Percentiles rank a stretch among this genome's conserved stretches.
These are phyloP conservation scores for Parasteatoda tepidariorum DNA, from an alignment of 1,140 invertebrate genomes.

Conservation along the genomic window DNA sequence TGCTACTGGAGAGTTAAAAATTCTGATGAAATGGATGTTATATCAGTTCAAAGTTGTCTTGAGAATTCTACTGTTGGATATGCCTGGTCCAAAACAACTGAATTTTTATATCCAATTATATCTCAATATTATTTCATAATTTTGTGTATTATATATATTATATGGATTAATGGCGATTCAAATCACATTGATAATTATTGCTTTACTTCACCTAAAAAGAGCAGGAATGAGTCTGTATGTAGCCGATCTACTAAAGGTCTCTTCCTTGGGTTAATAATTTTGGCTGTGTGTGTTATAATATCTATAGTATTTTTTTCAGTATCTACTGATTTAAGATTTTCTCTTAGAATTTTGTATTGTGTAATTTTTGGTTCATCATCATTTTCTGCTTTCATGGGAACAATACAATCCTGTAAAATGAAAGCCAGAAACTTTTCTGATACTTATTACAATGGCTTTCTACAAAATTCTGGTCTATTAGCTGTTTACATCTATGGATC, in stretches of 20 bases:
- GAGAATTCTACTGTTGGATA: conserved; percentile 74
- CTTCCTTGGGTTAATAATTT: conserved; percentile 74
- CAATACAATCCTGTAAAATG: conserved; percentile 67
- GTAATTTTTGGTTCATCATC: conserved; percentile 69
- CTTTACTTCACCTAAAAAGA: neutral
- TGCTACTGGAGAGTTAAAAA: conserved; percentile 32
- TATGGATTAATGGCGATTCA: conserved; percentile 72
- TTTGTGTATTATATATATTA: conserved; percentile 75
- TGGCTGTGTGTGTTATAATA: conserved; percentile 73
- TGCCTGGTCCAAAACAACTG: conserved; percentile 74
- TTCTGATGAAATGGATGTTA: conserved; percentile 71
- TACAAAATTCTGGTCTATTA: conserved; percentile 71
- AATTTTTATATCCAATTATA: conserved; percentile 75
- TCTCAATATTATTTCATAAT: conserved; percentile 73
- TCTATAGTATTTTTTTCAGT: conserved; percentile 76
- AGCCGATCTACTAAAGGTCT: conserved; percentile 74
- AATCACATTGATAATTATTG: neutral
- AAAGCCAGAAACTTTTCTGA: conserved; percentile 55
- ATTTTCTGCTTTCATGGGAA: conserved; percentile 69
- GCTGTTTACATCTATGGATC: conserved; percentile 70
- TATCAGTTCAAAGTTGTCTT: conserved; percentile 73
- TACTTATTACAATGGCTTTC: neutral
- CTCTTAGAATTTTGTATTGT: conserved; percentile 60
- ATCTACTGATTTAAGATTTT: conserved; percentile 67
- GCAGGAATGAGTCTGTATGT: conserved; percentile 67